phyloP scores from a whole-genome alignment of 1,140 invertebrate species.

The Gonatopus flavifemur region DNA sequence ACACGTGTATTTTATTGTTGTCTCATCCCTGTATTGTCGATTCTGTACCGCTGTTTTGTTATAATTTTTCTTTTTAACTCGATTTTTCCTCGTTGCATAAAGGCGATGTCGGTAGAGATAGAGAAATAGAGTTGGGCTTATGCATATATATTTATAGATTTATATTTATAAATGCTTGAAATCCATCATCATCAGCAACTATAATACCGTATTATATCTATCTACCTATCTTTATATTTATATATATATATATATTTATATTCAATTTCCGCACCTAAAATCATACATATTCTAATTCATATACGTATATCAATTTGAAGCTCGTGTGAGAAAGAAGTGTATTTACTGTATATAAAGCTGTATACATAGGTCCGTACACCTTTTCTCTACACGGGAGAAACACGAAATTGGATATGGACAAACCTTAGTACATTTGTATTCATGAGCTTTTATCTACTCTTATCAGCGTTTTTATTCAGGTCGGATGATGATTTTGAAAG shows the following conservation, averaged over 20 bases:
- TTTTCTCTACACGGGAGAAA: too few relatives aligned
- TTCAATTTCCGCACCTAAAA: slow-evolving; percentile 10
- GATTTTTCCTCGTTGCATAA: slow-evolving; percentile 47
- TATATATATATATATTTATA: slow-evolving; percentile 15
- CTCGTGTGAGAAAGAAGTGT: too few relatives aligned
- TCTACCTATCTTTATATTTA: slow-evolving; percentile 13
- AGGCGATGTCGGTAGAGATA: slow-evolving; percentile 57
- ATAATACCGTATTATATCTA: slow-evolving; percentile 20
- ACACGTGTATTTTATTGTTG: slow-evolving; percentile 56
- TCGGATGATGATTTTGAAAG: too few relatives aligned
- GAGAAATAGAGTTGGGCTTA: slow-evolving; percentile 48
- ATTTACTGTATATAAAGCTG: too few relatives aligned
- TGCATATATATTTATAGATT: slow-evolving; percentile 19
- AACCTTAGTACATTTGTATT: too few relatives aligned
- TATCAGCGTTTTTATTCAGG: too few relatives aligned
- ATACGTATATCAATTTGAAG: slow-evolving; percentile 21
- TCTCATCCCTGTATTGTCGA: slow-evolving; percentile 60
- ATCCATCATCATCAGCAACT: slow-evolving; percentile 16
- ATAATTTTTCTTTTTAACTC: too few relatives aligned
- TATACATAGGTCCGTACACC: too few relatives aligned
- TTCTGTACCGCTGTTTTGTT: slow-evolving; percentile 39
- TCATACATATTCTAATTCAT: slow-evolving; percentile 7
- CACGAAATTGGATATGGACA: too few relatives aligned
- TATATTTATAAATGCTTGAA: slow-evolving; percentile 28
- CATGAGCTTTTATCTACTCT: too few relatives aligned